Conservation (phyloP, 2,797 vertebrate species). For the Sternotherus odoratus region DNA sequence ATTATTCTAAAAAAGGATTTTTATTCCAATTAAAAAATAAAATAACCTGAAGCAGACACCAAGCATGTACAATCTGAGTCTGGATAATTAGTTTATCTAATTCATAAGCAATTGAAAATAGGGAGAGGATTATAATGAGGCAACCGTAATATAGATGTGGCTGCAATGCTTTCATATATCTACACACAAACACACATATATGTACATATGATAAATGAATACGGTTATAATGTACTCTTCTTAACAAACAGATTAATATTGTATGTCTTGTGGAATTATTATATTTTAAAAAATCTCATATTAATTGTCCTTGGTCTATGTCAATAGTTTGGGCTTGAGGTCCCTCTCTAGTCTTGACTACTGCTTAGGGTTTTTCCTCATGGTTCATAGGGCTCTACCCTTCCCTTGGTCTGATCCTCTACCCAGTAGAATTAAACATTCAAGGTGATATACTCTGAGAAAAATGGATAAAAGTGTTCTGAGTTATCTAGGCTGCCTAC, state of each 20-base stretch:
- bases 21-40: neutral
- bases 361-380: neutral
- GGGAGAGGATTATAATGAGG: neutral
- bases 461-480: neutral
- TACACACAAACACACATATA: neutral
- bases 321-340: neutral
- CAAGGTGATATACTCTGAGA: neutral
- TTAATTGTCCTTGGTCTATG: slow-evolving; percentile 24
- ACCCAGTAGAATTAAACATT: neutral
- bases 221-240: neutral
- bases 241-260: neutral
- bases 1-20: neutral
- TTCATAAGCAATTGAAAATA: neutral
- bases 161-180: neutral
- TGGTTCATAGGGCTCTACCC: fast-evolving
- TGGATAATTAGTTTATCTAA: too few relatives aligned
- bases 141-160: neutral
- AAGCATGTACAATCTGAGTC: neutral
- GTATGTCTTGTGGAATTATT: slow-evolving; percentile 37
- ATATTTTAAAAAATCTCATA: slow-evolving; percentile 35
- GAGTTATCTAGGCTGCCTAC: neutral
- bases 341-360: neutral
- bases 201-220: neutral
- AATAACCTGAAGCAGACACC: neutral
- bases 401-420: neutral